phyloP scores from a whole-genome alignment of 2,797 vertebrate species.

The Poecilia gillii region DNA sequence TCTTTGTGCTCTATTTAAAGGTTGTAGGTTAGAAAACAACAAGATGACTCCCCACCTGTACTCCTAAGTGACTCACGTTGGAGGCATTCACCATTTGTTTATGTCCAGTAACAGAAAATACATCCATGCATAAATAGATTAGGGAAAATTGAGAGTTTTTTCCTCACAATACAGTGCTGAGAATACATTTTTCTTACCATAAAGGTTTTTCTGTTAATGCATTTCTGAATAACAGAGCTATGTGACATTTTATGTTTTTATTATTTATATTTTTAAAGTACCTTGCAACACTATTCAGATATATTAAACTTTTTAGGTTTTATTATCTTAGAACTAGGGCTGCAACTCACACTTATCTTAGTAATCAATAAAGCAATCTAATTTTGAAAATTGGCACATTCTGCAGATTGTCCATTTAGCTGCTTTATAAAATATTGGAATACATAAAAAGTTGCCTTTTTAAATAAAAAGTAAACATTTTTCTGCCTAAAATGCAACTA shows the following conservation, averaged over 20 bases:
- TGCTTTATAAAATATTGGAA: too few relatives aligned
- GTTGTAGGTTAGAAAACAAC: slow-evolving; percentile 76
- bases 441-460: too few relatives aligned
- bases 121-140: slow-evolving; percentile 14
- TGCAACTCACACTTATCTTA: too few relatives aligned
- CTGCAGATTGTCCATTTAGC: too few relatives aligned
- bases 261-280: not conserved
- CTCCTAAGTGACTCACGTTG: slow-evolving; percentile 69
- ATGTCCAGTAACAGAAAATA: slow-evolving; percentile 29
- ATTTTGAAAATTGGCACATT: too few relatives aligned
- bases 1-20: slow-evolving; percentile 78
- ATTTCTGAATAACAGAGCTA: not conserved
- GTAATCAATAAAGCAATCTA: too few relatives aligned
- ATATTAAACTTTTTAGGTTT: not conserved
- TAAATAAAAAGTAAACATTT: too few relatives aligned
- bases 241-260: not conserved
- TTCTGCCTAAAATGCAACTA: too few relatives aligned
- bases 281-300: not conserved
- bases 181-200: not conserved
- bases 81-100: slow-evolving; percentile 53
- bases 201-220: not conserved
- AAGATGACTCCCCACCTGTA: slow-evolving; percentile 71
- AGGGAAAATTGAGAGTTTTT: not conserved
- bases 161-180: slow-evolving; percentile 2
- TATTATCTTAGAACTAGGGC: not conserved